These are phyloP conservation scores for Epsilonema sp. DNA, from an alignment of 2,888 invertebrate species.

Conservation along the genomic window DNA sequence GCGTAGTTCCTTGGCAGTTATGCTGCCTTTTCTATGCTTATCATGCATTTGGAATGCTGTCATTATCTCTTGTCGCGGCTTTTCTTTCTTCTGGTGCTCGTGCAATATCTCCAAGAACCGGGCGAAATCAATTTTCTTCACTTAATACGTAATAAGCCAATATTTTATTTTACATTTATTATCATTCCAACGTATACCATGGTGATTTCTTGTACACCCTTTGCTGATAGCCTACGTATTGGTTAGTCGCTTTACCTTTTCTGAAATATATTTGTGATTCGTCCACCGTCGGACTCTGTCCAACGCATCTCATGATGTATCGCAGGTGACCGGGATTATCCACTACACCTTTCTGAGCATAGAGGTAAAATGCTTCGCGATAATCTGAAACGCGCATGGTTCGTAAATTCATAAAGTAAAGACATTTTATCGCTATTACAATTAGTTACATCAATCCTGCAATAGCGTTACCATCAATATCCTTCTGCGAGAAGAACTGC, in stretches of 20 bases:
- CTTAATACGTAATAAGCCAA: constrained; percentile 9
- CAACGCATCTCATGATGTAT: constrained; percentile 30
- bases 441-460: no score
- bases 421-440: no score
- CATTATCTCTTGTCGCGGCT: constrained; percentile 24
- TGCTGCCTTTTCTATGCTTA: constrained; percentile 18
- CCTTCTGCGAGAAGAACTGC: no score
- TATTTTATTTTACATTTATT: no score
- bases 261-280: constrained; percentile 27
- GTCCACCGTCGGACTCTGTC: constrained; percentile 29
- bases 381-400: constrained; percentile 31
- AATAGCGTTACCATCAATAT: no score
- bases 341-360: constrained; percentile 23
- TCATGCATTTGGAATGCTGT: constrained; percentile 29
- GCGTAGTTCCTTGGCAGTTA: constrained; percentile 22
- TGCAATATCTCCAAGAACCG: constrained; percentile 30
- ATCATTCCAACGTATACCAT: no score
- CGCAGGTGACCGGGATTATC: constrained; percentile 24
- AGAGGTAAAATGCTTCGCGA: constrained; percentile 31
- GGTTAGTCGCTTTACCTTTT: no score
- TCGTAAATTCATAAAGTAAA: no score
- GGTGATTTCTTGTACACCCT: no score
- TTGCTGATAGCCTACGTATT: no score
- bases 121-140: constrained; percentile 29
- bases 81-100: constrained; percentile 26